phyloP scores from a whole-genome alignment of 2,888 invertebrate species.

The Phlogophora meticulosa region DNA sequence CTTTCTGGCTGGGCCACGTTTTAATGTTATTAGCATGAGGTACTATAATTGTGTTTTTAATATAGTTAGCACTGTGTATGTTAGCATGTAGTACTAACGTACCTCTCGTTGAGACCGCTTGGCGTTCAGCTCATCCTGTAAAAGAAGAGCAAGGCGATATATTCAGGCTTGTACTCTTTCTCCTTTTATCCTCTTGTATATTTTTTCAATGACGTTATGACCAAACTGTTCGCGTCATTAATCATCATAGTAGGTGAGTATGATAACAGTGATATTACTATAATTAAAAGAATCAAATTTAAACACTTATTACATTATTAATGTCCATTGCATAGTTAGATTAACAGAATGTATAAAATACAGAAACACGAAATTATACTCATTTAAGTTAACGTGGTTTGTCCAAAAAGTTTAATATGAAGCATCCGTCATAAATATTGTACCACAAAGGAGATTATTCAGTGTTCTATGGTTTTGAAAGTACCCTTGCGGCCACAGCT shows the following conservation, averaged over 20 bases:
- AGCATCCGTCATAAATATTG: conserved; percentile 22
- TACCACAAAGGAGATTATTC: conserved; percentile 42
- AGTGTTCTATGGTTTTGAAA: conserved; percentile 23
- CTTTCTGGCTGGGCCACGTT: background rate
- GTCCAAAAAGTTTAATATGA: background rate
- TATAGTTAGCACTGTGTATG: conserved; percentile 53
- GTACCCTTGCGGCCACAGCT: conserved; percentile 21
- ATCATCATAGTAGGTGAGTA: background rate
- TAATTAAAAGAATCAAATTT: no score
- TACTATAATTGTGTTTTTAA: conserved; percentile 34
- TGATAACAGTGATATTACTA: no score
- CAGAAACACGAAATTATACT: background rate
- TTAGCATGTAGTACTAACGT: conserved; percentile 63
- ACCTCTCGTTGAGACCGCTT: conserved; percentile 66
- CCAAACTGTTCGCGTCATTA: background rate
- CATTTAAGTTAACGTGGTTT: background rate
- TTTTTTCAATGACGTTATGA: background rate
- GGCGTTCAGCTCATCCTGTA: conserved; percentile 64
- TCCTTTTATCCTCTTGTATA: conserved; percentile 7
- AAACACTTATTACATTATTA: no score
- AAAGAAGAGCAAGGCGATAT: conserved; percentile 62
- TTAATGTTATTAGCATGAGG: conserved; percentile 51
- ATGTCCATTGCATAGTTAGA: no score
- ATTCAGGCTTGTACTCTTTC: conserved; percentile 31
- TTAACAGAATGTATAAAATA: no score